phyloP scores from a whole-genome alignment of 2,113 vertebrate species.

The Lota lota region DNA sequence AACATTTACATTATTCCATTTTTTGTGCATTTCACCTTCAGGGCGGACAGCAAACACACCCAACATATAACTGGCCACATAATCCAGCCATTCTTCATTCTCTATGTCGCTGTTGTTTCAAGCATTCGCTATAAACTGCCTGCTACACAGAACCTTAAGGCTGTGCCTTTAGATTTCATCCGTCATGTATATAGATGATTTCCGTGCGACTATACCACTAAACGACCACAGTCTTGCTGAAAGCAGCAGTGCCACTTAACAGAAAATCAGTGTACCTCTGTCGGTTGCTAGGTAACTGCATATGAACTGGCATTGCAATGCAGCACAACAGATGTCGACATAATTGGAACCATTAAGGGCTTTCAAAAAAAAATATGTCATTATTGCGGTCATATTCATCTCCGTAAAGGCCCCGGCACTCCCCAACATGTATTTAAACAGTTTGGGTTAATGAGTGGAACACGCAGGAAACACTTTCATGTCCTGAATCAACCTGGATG shows the following conservation, averaged over 20 bases:
- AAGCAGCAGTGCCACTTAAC: slow-evolving; percentile 58
- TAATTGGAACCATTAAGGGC: slow-evolving; percentile 78
- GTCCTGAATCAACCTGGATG: slow-evolving; percentile 37
- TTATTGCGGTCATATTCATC: slow-evolving; percentile 70
- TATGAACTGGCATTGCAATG: slow-evolving; percentile 70
- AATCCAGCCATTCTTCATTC: background rate
- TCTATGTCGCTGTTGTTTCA: background rate
- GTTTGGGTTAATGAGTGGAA: slow-evolving; percentile 68
- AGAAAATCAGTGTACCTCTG: slow-evolving; percentile 66
- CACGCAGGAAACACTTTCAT: slow-evolving; percentile 48
- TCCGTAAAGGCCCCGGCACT: slow-evolving; percentile 59
- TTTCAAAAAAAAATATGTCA: slow-evolving; percentile 71
- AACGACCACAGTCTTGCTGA: background rate
- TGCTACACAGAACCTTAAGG: background rate
- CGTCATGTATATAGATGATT: slow-evolving; percentile 18
- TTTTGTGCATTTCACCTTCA: background rate
- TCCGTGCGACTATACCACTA: background rate
- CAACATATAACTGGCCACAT: background rate
- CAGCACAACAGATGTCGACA: slow-evolving; percentile 71
- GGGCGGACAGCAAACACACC: background rate
- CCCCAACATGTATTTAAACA: slow-evolving; percentile 60
- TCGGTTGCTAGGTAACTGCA: slow-evolving; percentile 80
- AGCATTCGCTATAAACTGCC: background rate
- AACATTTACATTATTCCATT: slow-evolving; percentile 8
- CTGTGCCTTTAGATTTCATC: slow-evolving; percentile 5